Evolutionary conservation across 2,113 vertebrate genomes (phyloP).

Genomic region (Gambusia affinis): DNA sequence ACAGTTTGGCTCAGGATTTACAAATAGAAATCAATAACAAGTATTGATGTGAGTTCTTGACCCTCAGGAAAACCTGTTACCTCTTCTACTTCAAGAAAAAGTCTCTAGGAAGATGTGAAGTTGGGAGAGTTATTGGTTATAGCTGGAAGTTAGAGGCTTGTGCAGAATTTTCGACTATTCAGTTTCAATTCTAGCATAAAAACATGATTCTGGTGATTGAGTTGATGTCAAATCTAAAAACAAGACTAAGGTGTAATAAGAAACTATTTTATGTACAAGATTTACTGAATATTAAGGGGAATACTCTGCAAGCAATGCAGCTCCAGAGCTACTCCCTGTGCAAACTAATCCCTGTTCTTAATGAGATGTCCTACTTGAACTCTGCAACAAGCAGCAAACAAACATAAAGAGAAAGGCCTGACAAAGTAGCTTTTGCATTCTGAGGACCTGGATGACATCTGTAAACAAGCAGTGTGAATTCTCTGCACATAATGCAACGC

Average conservation of each 20-base stretch:
- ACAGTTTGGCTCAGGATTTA: constrained; percentile 62
- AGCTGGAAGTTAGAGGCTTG: not conserved
- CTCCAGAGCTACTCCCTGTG: not conserved
- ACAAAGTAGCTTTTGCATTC: constrained; percentile 17
- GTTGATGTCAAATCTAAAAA: not conserved
- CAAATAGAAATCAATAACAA: constrained; percentile 57
- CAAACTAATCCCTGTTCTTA: constrained; percentile 1
- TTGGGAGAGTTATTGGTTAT: not conserved
- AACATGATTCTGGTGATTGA: not conserved
- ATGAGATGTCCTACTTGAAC: constrained; percentile 30
- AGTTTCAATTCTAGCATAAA: not conserved
- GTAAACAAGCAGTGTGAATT: constrained; percentile 10
- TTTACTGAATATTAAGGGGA: not conserved
- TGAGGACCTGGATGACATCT: constrained; percentile 1
- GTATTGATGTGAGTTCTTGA: constrained; percentile 26
- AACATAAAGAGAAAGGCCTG: not conserved
- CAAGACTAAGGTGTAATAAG: not conserved
- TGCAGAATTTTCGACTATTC: not conserved
- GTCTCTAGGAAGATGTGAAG: not conserved
- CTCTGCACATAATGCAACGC: constrained; percentile 14
- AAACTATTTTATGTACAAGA: not conserved
- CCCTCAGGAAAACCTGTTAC: constrained; percentile 9
- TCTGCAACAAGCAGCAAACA: not conserved
- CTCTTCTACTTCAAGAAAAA: constrained; percentile 16
- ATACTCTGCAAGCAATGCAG: not conserved